These are phyloP conservation scores for Riptortus pedestris DNA, from an alignment of 1,140 invertebrate genomes.

Conservation along the genomic window DNA sequence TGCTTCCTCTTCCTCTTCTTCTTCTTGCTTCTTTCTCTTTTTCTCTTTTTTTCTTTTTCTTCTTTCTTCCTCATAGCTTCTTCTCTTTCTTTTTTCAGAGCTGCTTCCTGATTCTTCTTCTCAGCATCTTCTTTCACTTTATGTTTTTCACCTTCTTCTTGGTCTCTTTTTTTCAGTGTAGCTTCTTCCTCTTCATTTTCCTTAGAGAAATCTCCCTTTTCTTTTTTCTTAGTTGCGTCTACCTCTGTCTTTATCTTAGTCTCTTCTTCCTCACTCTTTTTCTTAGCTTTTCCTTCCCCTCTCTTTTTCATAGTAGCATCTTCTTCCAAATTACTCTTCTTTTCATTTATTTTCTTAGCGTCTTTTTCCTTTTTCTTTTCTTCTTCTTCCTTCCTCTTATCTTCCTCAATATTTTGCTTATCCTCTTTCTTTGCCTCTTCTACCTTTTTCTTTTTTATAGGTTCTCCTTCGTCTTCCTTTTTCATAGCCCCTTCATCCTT, in stretches of 20 bases:
- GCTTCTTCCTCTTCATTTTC: no score
- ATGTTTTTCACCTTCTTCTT: not conserved
- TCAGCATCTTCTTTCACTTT: not conserved
- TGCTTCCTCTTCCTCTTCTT: not conserved
- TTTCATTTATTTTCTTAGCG: not conserved
- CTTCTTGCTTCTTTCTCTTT: not conserved
- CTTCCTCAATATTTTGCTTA: not conserved
- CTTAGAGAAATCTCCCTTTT: not conserved
- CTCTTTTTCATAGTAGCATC: not conserved
- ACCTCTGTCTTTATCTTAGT: constrained; percentile 16
- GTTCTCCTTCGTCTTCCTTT: not conserved
- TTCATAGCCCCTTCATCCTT: not conserved
- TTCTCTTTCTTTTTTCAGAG: not conserved
- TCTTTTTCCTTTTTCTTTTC: not conserved
- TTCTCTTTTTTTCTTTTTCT: constrained; percentile 4
- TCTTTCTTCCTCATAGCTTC: no score
- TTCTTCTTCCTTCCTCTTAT: not conserved
- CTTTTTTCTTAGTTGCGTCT: constrained; percentile 25
- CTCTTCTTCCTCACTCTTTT: not conserved
- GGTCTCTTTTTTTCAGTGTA: no score
- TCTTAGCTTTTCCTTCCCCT: constrained; percentile 1
- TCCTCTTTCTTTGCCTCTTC: not conserved
- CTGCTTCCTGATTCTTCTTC: no score
- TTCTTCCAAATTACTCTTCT: not conserved
- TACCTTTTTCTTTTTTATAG: constrained; percentile 14